Conservation (phyloP, 37 sponge, comb jelly and placozoan genomes). For the Hexactinellida sp. region DNA sequence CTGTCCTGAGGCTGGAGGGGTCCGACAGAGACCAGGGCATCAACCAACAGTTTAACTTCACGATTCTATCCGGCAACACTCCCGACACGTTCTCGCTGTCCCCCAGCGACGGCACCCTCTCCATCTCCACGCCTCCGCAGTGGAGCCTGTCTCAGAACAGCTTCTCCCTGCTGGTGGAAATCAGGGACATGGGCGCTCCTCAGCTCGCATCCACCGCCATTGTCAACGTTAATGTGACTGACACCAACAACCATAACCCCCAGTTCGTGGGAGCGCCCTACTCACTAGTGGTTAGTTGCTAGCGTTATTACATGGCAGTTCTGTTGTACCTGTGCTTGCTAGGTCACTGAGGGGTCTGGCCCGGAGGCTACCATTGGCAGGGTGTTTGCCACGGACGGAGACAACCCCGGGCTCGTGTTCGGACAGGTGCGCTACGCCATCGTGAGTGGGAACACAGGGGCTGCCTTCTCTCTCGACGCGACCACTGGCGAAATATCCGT, state of each 20-base stretch:
- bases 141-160: not conserved
- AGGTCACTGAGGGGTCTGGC: not conserved
- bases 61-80: not conserved
- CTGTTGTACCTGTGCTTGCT: not conserved
- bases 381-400: constrained; percentile 30
- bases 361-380: not conserved
- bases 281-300: not conserved
- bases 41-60: not conserved
- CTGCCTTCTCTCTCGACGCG: constrained; percentile 22
- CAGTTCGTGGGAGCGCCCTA: not conserved
- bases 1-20: not conserved
- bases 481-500: constrained; percentile 24
- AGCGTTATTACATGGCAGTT: not conserved
- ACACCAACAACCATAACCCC: constrained; percentile 18
- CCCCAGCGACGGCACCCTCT: not conserved
- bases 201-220: not conserved
- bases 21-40: not conserved
- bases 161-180: not conserved
- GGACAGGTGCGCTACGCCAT: constrained; percentile 27
- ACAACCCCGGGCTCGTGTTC: constrained; percentile 1
- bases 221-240: not conserved
- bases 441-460: constrained; percentile 19
- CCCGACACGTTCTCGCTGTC: not conserved
- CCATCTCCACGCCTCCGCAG: not conserved
- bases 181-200: constrained; percentile 15